A percentile compares a stretch with the other conserved stretches of the same genome.
Conservation (phyloP, 2,113 vertebrate species). For the Chaenogobius annularis region DNA sequence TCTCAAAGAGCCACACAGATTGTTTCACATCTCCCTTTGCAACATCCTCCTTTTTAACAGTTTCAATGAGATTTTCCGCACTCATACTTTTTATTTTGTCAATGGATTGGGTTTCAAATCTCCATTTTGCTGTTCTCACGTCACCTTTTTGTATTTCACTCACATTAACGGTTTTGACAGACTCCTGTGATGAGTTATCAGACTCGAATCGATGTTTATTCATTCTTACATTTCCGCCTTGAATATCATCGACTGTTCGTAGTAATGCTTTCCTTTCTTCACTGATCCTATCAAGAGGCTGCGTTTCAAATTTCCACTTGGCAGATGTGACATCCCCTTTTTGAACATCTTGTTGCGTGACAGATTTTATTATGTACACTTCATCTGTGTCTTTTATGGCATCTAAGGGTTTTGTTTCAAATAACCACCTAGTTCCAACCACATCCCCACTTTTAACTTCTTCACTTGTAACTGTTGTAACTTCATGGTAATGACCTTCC, state of each 20-base stretch:
- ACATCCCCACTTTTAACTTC: conserved; percentile 87
- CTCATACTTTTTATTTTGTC: conserved; percentile 85
- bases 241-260: conserved; percentile 80
- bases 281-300: conserved; percentile 84
- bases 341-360: conserved; percentile 88
- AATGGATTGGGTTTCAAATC: conserved; percentile 88
- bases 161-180: conserved; percentile 83
- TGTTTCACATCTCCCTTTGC: conserved; percentile 86
- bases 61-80: conserved; percentile 81
- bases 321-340: conserved; percentile 87
- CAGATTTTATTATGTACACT: conserved; percentile 87
- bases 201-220: conserved; percentile 85
- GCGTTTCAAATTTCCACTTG: conserved; percentile 90
- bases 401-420: conserved; percentile 92
- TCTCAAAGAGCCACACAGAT: conserved; percentile 92
- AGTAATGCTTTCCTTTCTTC: conserved; percentile 73
- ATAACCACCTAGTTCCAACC: conserved; percentile 86
- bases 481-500: conserved; percentile 88
- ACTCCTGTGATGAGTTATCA: conserved; percentile 66
- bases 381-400: conserved; percentile 84
- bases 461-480: conserved; percentile 90
- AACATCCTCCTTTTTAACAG: conserved; percentile 82
- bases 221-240: conserved; percentile 84
- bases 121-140: conserved; percentile 88
- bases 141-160: conserved; percentile 89